Evolutionary conservation across 2,888 invertebrate species (phyloP), one percentile per base, ranked within the genome.

Genomic region (Synergus umbraculus): DNA sequence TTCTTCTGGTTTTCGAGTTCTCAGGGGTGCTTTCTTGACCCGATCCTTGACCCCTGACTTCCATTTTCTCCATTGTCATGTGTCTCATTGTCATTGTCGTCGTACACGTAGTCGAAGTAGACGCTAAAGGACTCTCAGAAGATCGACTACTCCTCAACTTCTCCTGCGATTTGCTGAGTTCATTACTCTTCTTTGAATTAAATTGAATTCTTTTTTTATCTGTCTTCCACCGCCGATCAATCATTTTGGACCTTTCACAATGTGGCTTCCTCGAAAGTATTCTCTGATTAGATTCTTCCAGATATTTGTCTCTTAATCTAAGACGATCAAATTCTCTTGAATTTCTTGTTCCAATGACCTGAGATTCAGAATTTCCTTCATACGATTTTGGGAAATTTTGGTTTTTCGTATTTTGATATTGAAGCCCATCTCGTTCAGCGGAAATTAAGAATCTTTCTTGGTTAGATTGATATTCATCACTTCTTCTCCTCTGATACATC

Each of bases 11-110:
- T 63, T 29, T 63, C n/a, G 82, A 81, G 13, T 82, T 93, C 90
- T 95, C 95, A 1, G 94, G 94, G 0, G 94, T 94, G 1, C 95
- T 95, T 88, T 95, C 95, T 85, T 95, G 95, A 1, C 95, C 95
- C 9, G 94, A 94, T 1, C 94, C 94, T 87, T 94, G 94, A 54
- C 94, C 94, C 87, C 94, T 86, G 43, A 79, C 80, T 46, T 87
- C 87, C 73, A 80, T 83, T 46, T 84, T 85, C 8, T 86, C 85
- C 63, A 83, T 79, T 43, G 87, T 85, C 60, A 85, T 83, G 18
- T 83, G 85, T 83, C 84, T 81, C 66, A 80, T 69, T 41, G 77
- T 58, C 46, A 4, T 46, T 3, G 54, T 3, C 3, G 64, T 66
- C 64, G 4, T 4, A 37, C 37, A 37, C 37, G 37, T 37, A 37